These are phyloP conservation scores for Halcyon badia DNA, from an alignment of 2,797 vertebrate genomes.

Conservation along the genomic window DNA sequence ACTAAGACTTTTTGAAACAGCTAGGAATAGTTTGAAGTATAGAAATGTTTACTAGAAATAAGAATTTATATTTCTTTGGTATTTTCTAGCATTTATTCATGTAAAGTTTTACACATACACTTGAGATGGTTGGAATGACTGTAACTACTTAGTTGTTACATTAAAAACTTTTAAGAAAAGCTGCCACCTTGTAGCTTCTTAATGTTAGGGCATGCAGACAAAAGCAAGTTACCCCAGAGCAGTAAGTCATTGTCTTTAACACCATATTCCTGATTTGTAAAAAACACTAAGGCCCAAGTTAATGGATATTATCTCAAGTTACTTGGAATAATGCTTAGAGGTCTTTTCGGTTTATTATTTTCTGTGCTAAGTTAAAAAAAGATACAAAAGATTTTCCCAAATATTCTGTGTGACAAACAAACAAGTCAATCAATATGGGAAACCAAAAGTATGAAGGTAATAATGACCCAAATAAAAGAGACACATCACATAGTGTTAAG, in stretches of 20 bases:
- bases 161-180: neutral
- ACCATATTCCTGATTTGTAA: neutral
- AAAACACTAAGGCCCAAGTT: rapidly evolving
- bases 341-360: neutral
- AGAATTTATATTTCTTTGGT: conserved; percentile 6
- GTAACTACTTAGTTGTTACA: neutral
- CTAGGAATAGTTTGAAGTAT: neutral
- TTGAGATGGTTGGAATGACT: neutral
- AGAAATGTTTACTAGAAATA: neutral
- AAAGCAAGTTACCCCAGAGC: neutral
- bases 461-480: neutral
- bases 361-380: neutral
- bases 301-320: neutral
- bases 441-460: neutral
- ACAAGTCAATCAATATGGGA: neutral
- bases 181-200: neutral
- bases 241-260: neutral
- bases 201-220: neutral
- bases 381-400: neutral
- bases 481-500: rapidly evolving
- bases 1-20: neutral
- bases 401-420: rapidly evolving
- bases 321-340: neutral
- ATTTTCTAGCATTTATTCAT: conserved; percentile 1
- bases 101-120: neutral